Evolutionary conservation across 92 coral and sea anemone genomes (phyloP), one percentile per base, ranked within the genome.

Genomic region (Palythoa grandis): DNA sequence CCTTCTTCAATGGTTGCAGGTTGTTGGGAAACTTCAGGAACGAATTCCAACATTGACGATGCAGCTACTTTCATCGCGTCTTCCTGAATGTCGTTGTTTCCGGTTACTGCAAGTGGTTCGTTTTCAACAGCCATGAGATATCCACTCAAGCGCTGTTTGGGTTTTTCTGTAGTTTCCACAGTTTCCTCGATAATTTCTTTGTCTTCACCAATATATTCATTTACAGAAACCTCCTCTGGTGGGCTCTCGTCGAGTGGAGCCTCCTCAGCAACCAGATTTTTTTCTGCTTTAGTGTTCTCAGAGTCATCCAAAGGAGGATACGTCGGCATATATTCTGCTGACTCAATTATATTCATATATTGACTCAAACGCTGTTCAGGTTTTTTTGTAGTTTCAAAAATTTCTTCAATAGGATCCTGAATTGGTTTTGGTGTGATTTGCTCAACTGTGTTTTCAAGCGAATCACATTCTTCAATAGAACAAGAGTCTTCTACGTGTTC

Each of bases 321-420:
- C 1, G 23, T n/a, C 1, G 56, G 24, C 60, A 43, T 47, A 68
- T 67, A 19, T n/a, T 80, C 85, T 43, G 47, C 85, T 20, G 63
- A 70, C 37, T 80, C 85, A 12, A 80, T 48, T 10, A 37, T 47
- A 29, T 80, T 57, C 14, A 80, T 15, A 7, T 80, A 80, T 43
- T 68, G 58, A 14, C 85, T 80, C 39, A 80, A 13, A 80, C 74
- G 85, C 43, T 80, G 74, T 47, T 80, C 85, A 25, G 85, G 85
- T 50, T 67, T 80, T 13, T 11, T 67, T 52, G 53, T 35, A 67
- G 74, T 47, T 66, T 80, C 85, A 17, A 80, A n/a, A 40, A 43
- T 39, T 10, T 80, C 85, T 58, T 80, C 85, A 2, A 80, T 74
- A 65, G 40, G 50, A 47, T 80, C 40, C 4, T 22, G 22, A 43